These are phyloP conservation scores for Campylorhamphus procurvoides DNA, from an alignment of 2,113 vertebrate species.

Conservation along the genomic window DNA sequence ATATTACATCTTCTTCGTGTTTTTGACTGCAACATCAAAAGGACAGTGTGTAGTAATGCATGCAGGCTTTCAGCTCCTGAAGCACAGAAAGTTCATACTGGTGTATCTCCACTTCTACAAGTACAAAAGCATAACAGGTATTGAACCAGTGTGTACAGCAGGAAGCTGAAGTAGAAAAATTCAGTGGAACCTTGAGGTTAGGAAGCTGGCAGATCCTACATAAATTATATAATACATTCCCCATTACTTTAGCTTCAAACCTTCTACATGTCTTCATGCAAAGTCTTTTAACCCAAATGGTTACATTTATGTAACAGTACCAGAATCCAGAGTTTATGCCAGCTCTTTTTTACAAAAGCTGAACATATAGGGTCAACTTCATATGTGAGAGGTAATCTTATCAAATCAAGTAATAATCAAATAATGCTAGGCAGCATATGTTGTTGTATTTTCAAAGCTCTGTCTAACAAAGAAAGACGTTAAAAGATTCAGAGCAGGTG, in stretches of 20 bases:
- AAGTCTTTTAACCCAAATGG: neutral
- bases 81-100: neutral
- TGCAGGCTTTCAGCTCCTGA: neutral
- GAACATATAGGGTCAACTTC: neutral
- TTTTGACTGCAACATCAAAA: neutral
- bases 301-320: neutral
- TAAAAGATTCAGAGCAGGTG: neutral
- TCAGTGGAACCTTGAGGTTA: neutral
- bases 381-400: neutral
- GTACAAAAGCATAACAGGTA: neutral
- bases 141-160: neutral
- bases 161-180: neutral
- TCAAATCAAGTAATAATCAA: neutral
- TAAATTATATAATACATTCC: neutral
- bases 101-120: neutral
- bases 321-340: neutral
- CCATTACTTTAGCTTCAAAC: neutral
- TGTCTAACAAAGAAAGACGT: neutral
- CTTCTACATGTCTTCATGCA: neutral
- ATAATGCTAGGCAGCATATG: neutral
- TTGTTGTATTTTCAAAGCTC: neutral
- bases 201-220: neutral
- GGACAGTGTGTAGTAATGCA: neutral
- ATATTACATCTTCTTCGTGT: neutral
- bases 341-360: neutral